phyloP scores from a whole-genome alignment of 1,140 invertebrate genomes.

The Pseudomyrmex concolor region DNA sequence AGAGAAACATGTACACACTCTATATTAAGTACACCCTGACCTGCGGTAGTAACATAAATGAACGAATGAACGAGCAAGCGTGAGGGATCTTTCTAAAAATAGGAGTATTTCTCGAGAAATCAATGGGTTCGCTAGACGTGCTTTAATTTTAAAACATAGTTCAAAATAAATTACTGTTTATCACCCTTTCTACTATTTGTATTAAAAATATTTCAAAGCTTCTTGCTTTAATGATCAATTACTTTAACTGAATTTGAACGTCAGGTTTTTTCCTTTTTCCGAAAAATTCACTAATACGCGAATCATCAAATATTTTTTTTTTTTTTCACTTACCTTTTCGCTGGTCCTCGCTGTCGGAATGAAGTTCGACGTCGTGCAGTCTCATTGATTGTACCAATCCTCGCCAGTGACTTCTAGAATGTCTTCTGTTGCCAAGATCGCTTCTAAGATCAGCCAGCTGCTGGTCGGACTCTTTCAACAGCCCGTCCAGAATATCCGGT shows the following conservation, averaged over 20 bases:
- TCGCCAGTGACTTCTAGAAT: conserved; percentile 76
- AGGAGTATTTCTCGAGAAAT: conserved; percentile 66
- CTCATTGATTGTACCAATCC: conserved; percentile 77
- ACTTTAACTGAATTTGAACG: too few species aligned
- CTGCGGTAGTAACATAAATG: conserved; percentile 57
- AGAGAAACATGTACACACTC: conserved; percentile 29
- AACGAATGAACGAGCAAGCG: not conserved
- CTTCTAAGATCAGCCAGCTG: conserved; percentile 76
- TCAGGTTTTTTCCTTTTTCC: too few species aligned
- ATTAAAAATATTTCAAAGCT: too few species aligned
- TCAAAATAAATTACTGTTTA: conserved; percentile 66
- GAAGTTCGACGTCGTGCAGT: conserved; percentile 78
- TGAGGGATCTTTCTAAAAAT: conserved; percentile 67
- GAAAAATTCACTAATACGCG: too few species aligned
- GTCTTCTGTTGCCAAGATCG: conserved; percentile 71
- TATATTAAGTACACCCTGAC: conserved; percentile 63
- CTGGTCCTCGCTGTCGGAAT: conserved; percentile 80
- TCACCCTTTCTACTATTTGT: too few species aligned
- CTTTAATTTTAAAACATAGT: conserved; percentile 66
- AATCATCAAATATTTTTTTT: not conserved
- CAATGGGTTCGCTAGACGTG: conserved; percentile 62
- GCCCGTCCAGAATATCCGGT: conserved; percentile 80
- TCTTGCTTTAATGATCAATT: too few species aligned
- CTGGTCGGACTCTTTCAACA: conserved; percentile 78
- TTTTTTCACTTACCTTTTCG: conserved; percentile 76